A percentile compares a stretch with the other conserved stretches of the same genome.
Conservation (phyloP, 2,797 vertebrate genomes). For the Vultur gryphus region DNA sequence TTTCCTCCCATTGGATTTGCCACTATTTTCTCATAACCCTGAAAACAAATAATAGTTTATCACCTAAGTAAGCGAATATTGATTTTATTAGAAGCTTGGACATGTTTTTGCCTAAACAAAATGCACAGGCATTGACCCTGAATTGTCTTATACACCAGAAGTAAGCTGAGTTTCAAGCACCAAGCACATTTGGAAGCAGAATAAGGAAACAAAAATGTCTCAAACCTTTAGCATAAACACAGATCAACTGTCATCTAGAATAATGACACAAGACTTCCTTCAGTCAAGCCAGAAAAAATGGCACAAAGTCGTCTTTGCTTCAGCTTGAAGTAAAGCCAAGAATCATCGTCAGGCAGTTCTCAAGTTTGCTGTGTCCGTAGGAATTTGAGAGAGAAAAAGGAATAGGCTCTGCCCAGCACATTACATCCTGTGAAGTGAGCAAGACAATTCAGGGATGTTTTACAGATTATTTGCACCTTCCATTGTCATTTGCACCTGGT, state of each 20-base stretch:
- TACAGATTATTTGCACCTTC: background rate
- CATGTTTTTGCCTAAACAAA: background rate
- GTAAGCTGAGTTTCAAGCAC: background rate
- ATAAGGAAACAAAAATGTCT: slow-evolving; percentile 14
- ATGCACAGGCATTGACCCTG: slow-evolving; percentile 25
- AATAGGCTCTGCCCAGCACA: background rate
- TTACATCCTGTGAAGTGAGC: background rate
- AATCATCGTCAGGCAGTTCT: background rate
- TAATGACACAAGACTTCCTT: slow-evolving; percentile 47
- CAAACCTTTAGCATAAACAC: slow-evolving; percentile 51
- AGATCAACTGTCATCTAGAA: slow-evolving; percentile 44
- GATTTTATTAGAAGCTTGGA: slow-evolving; percentile 27
- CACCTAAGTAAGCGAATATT: background rate
- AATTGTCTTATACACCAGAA: slow-evolving; percentile 20
- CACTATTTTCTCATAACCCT: background rate
- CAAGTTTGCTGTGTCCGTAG: background rate
- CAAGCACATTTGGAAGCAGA: background rate
- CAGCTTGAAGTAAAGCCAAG: slow-evolving; percentile 34
- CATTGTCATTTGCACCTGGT: background rate
- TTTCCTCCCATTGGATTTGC: background rate
- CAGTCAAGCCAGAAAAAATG: slow-evolving; percentile 11
- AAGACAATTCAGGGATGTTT: background rate
- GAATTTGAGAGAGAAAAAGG: background rate
- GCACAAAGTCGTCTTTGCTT: background rate
- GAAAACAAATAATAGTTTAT: slow-evolving; percentile 5